phyloP scores from a whole-genome alignment of 2,113 vertebrate genomes.

The Elaphurus davidianus region DNA sequence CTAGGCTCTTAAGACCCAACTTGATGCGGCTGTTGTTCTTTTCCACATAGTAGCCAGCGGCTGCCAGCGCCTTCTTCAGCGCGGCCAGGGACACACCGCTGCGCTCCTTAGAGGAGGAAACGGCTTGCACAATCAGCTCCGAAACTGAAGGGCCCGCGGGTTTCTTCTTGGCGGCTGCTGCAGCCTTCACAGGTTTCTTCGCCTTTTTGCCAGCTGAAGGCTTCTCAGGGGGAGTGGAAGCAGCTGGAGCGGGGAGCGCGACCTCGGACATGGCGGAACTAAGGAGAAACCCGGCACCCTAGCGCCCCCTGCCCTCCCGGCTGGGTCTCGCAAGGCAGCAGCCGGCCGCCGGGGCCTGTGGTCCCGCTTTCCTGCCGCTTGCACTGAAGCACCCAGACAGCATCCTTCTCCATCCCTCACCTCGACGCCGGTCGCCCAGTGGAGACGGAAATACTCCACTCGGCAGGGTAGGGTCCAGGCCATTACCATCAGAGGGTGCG shows the following conservation, averaged over 20 bases:
- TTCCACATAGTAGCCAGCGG: slow-evolving; percentile 63
- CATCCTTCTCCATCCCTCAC: not conserved
- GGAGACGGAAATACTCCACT: not conserved
- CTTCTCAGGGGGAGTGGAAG: not conserved
- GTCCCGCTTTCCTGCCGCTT: rapidly evolving
- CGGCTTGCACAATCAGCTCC: slow-evolving; percentile 33
- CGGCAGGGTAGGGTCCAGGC: too few relatives aligned
- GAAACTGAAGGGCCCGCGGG: not conserved
- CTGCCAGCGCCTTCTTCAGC: slow-evolving; percentile 59
- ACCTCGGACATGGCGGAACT: not conserved
- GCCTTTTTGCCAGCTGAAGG: not conserved
- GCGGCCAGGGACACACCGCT: slow-evolving; percentile 49
- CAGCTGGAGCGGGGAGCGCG: rapidly evolving
- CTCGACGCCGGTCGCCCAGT: not conserved
- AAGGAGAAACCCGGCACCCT: rapidly evolving
- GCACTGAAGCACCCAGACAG: too few relatives aligned
- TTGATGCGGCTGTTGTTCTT: slow-evolving; percentile 74
- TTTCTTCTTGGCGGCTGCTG: not conserved
- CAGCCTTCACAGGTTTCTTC: not conserved
- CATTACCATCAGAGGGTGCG: rapidly evolving
- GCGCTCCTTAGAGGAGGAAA: slow-evolving; percentile 44
- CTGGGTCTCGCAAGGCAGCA: rapidly evolving
- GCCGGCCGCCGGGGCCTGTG: rapidly evolving
- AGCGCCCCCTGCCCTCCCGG: not conserved
- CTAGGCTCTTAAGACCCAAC: slow-evolving; percentile 58